Percentiles rank a stretch among this genome's conserved stretches.
These are phyloP conservation scores for Perognathus longimembris DNA, from an alignment of 2,113 vertebrate species.

Conservation along the genomic window DNA sequence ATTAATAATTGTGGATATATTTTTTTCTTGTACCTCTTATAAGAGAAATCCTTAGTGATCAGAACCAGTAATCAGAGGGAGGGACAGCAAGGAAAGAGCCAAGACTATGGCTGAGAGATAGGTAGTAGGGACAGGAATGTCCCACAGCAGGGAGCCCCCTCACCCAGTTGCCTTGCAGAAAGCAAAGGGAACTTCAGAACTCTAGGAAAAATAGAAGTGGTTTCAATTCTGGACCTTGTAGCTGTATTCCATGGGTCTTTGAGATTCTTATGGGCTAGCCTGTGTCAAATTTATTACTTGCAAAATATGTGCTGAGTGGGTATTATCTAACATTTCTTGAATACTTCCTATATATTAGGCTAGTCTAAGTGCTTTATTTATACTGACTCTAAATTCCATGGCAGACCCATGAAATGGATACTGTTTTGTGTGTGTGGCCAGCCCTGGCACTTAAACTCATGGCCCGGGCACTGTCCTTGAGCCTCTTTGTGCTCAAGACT, in stretches of 20 bases:
- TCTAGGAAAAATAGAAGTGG: background rate
- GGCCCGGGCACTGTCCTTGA: too few relatives aligned
- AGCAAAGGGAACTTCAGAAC: background rate
- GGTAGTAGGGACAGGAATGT: background rate
- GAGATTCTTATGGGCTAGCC: background rate
- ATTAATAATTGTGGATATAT: conserved; percentile 48
- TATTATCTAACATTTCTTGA: background rate
- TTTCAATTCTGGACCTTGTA: background rate
- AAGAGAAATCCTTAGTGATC: conserved; percentile 1
- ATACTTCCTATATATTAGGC: background rate
- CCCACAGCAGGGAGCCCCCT: background rate
- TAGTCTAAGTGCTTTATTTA: background rate
- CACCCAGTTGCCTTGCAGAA: background rate
- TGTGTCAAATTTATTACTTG: background rate
- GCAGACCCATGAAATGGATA: background rate
- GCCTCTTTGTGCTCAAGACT: too few relatives aligned
- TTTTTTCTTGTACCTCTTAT: background rate
- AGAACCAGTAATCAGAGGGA: background rate
- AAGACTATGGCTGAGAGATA: background rate
- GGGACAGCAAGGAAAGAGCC: background rate
- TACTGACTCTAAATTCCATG: background rate
- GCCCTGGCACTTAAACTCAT: too few relatives aligned
- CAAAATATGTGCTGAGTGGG: background rate
- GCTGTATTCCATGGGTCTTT: background rate
- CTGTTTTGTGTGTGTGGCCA: too few relatives aligned